Base-by-base conservation (phyloP, 1,140 invertebrate genomes). In the Magallana gigas region DNA sequence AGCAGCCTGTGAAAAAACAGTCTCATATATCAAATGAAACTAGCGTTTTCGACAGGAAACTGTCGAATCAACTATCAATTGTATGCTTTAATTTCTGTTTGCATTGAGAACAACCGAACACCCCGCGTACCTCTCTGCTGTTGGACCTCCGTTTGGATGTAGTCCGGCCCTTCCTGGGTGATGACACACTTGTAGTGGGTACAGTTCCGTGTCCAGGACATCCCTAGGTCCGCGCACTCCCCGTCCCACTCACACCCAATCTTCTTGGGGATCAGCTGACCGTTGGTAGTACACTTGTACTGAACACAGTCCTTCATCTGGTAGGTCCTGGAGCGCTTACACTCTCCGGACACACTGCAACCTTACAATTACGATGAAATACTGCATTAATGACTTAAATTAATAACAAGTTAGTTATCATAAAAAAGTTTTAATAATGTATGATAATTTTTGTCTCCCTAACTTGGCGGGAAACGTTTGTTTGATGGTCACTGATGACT, bases 221-320 rank as follows among this genome's bases (percentile, higher is more conserved):
- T 48, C 23, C 68, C 68, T 9, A 76, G 8, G 23, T 76, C 68
- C 36, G 18, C 23, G 12, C 68, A 76, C 8, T 76, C 23, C 36
- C 68, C 68, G 23, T 76, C 68, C 68, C 68, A 76, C 23, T 76
- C 68, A 76, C 68, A 76, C 23, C 23, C 18, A 11, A 76, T 76
- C 68, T 29, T 76, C 8, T 36, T 76, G 9, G 68, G 68, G 14
- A 76, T 29, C 68, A 76, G 68, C 68, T 76, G 8, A 76, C 68
- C 68, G 11, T 29, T 76, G 6, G 23, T 12, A 29, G 68, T 76
- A 76, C 68, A 76, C 68, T 29, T 23, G 23, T 76, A 76, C 23
- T 76, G 68, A 0, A 76, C 68, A 76, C 68, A 76, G 11, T 76
- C 68, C 23, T 29, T 76, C 18, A 8, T 76, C 12, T 76, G 68